Evolutionary conservation across 2,888 invertebrate species (phyloP), one percentile per base, ranked within the genome.

Genomic region (Caenorhabditis imperialis): DNA sequence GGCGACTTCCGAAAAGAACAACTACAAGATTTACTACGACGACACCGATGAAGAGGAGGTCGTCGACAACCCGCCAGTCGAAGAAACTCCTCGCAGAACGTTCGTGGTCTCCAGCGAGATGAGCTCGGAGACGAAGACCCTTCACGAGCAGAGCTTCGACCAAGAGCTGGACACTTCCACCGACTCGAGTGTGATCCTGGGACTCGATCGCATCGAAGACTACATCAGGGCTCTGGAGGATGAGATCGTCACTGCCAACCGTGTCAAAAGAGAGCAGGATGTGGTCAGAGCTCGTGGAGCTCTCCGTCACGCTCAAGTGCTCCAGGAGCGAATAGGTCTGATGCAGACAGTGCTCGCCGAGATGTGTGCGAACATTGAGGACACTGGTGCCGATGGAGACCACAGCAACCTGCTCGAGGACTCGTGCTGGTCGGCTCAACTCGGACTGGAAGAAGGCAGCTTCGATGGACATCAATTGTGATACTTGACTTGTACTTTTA

Each of bases 41-140:
- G 63, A 63, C 54, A 63, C 63, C 0, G 63, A 63, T 33, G 63
- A 63, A 18, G 63, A 63, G 16, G 63, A 63, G 48, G 63, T 63
- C 6, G 18, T 48, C 2, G 50, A 50, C 7, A 16, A 47, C 14
- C 22, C 12, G 1, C 5, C 25, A 22, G 54, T 22, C 16, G 44
- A 47, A 30, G 48, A 47, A 23, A 23, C 38, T 6, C n/a, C 27
- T 8, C 54, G 38, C 2, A n/a, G 27, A 4, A 63, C 63, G 3
- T 63, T 55, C 37, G 47, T 48, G 1, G 30, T 63, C n/a, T 1
- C 23, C 4, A 54, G 23, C 8, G 54, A 47, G 33, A 7, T 10
- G 10, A 45, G 27, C 0, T 20, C 40, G 4, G 14, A n/a, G 23
- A 40, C 27, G 16, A 51, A 44, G n/a, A 47, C 38, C 30, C 1